Conservation (phyloP, 2,888 invertebrate genomes). For the Philonicus albiceps region DNA sequence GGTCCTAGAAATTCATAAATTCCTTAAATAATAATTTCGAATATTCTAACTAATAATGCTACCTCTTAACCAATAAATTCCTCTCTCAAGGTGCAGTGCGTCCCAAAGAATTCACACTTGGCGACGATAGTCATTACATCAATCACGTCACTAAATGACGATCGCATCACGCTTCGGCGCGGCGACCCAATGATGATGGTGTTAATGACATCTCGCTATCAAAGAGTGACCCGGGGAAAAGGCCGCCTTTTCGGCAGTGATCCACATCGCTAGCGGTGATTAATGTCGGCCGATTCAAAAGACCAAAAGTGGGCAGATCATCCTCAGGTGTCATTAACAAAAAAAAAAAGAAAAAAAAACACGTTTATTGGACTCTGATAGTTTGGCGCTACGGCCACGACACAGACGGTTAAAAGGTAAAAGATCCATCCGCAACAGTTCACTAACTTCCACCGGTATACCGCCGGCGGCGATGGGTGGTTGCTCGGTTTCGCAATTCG, state of each 20-base stretch:
- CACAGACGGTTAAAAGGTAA: background rate
- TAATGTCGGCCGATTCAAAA: background rate
- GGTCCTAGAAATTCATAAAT: background rate
- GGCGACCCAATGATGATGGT: background rate
- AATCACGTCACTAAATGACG: background rate
- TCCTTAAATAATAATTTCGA: background rate
- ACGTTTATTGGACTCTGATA: background rate
- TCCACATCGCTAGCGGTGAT: slow-evolving; percentile 1
- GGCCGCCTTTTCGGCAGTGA: slow-evolving; percentile 9
- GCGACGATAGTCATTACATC: background rate
- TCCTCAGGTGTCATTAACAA: background rate
- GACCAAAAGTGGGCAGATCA: background rate
- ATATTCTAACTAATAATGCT: no score
- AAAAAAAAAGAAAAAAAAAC: no score
- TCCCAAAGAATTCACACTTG: background rate
- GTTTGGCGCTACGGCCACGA: background rate
- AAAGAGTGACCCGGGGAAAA: background rate
- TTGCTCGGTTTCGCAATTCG: background rate
- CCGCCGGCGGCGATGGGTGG: background rate
- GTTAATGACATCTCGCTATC: slow-evolving; percentile 22
- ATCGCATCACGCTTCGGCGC: background rate
- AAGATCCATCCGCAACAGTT: background rate
- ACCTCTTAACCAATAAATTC: no score
- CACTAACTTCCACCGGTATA: background rate
- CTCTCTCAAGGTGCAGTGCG: background rate